These are phyloP conservation scores for Brachionus calyciflorus DNA, from an alignment of 1,140 invertebrate genomes.

Conservation along the genomic window DNA sequence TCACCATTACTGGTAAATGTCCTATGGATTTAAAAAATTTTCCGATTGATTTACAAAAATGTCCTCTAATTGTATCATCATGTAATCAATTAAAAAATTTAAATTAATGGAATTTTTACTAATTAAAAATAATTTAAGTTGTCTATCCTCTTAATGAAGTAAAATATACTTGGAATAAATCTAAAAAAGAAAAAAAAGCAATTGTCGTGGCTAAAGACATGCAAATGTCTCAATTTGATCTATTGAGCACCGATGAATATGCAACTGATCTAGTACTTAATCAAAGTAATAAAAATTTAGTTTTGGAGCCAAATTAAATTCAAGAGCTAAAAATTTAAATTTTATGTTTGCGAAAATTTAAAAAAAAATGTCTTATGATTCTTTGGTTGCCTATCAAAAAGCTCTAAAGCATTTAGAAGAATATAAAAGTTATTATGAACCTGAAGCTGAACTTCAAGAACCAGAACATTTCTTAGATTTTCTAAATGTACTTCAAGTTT, in stretches of 20 bases:
- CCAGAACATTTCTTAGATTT: neutral
- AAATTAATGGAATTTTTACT: neutral
- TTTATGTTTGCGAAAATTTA: no score
- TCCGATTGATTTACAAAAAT: constrained; percentile 89
- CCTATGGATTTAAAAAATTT: constrained; percentile 93
- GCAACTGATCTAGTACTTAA: constrained; percentile 46
- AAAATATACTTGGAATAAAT: constrained; percentile 47
- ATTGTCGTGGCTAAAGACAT: constrained; percentile 54
- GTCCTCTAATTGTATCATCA: constrained; percentile 85
- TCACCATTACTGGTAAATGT: constrained; percentile 94
- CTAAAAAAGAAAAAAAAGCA: constrained; percentile 48
- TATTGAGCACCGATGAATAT: constrained; percentile 49
- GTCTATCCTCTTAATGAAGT: constrained; percentile 39
- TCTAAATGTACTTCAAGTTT: neutral
- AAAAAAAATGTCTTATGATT: neutral
- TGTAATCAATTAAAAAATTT: constrained; percentile 70
- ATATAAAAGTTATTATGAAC: neutral
- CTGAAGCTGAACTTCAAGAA: neutral
- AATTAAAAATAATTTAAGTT: constrained; percentile 11
- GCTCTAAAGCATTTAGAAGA: neutral
- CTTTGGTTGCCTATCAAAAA: neutral
- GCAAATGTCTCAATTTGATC: constrained; percentile 57
- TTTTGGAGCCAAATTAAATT: no score
- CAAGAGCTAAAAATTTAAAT: no score
- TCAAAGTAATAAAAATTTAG: no score